Base-by-base conservation (phyloP, 2,888 invertebrate species). In the Acrocyrtus sp. region DNA sequence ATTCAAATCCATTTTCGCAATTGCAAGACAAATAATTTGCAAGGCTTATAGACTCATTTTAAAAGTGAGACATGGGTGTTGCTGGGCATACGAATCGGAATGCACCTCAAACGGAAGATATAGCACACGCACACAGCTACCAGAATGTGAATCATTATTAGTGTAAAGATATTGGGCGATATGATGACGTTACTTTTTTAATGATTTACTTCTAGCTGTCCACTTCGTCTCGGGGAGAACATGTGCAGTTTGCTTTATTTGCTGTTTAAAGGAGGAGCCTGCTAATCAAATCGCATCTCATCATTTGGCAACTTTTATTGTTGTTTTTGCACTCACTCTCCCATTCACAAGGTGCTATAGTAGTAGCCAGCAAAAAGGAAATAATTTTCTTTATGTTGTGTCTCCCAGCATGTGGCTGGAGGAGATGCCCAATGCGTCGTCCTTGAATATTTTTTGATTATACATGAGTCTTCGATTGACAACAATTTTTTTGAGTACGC, bases 371-470 rank as follows among this genome's bases (percentile, higher is more conserved):
- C n/a, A n/a, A n/a, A n/a, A n/a, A n/a, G n/a, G n/a, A n/a, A n/a
- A n/a, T n/a, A n/a, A n/a, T n/a, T n/a, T n/a, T n/a, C n/a, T n/a
- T n/a, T n/a, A n/a, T n/a, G n/a, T n/a, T n/a, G n/a, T n/a, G n/a
- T n/a, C n/a, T n/a, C n/a, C 6, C 63, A 53, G 27, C 53, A 53
- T 53, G 53, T 63, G 63, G 26, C 63, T 54, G 54, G 39, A 54
- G 15, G 26, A 50, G 26, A 19, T 26, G 41, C 3, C 48, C 8
- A 12, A 21, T 19, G 8, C 10, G 4, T 27, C n/a, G 63, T 26
- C 63, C 63, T 63, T 63, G 63, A 63, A 43, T 53, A 63, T 45
- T 39, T 54, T n/a, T n/a, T 54, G 54, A 53, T 63, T 57, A 41
- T n/a, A n/a, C n/a, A n/a, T n/a, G n/a, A n/a, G n/a, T n/a, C n/a